Evolutionary conservation across 2,113 vertebrate species (phyloP).

Genomic region (Crocuta crocuta): DNA sequence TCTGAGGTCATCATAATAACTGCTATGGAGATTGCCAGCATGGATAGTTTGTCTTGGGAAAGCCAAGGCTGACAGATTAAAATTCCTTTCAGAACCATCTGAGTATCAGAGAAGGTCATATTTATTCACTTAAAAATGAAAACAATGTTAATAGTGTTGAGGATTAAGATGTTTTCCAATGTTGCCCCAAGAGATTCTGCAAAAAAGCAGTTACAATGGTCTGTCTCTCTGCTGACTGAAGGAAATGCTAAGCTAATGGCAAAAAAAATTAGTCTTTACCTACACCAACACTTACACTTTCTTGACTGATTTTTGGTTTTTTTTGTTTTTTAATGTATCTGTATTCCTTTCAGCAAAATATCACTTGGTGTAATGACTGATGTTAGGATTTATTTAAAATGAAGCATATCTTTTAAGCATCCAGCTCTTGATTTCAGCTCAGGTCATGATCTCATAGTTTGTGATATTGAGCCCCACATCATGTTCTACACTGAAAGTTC

Average conservation of each 20-base stretch:
- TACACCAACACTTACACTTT: neutral
- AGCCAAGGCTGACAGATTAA: conserved; percentile 1
- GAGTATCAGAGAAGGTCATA: neutral
- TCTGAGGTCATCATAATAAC: neutral
- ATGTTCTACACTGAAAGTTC: no score
- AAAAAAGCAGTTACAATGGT: neutral
- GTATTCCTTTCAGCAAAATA: neutral
- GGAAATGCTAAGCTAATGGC: neutral
- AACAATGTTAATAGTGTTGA: neutral
- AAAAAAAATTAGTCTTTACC: neutral
- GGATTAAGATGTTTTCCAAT: conserved; percentile 9
- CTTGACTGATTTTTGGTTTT: neutral
- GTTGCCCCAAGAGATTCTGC: neutral
- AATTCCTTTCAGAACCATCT: neutral
- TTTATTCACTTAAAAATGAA: neutral
- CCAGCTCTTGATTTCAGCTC: no score
- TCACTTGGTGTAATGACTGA: neutral
- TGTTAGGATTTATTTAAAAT: conserved; percentile 1
- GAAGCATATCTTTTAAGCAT: neutral
- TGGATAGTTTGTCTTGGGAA: neutral
- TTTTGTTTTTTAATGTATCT: neutral
- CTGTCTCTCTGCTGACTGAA: neutral
- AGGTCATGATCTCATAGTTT: no score
- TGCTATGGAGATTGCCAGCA: conserved; percentile 5
- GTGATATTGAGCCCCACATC: no score